Conservation (phyloP, 1,140 invertebrate species). For the Maconellicoccus hirsutus region DNA sequence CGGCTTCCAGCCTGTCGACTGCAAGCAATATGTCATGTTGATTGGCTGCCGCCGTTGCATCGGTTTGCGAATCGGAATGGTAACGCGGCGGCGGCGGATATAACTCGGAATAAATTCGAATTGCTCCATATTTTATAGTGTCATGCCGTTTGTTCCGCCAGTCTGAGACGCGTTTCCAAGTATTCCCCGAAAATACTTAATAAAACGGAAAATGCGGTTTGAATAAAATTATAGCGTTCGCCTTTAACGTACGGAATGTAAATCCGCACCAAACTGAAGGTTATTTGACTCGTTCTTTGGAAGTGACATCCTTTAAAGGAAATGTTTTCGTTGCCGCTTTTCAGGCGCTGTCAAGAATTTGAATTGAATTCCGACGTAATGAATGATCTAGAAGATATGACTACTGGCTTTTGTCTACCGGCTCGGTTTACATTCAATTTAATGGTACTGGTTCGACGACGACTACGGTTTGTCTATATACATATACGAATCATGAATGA, state of each 20-base stretch:
- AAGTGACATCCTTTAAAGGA: constrained; percentile 17
- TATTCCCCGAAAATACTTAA: constrained; percentile 12
- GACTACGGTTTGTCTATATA: background rate
- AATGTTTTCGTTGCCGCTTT: constrained; percentile 17
- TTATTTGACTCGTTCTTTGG: constrained; percentile 16
- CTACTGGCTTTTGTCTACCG: constrained; percentile 13
- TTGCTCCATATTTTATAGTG: constrained; percentile 15
- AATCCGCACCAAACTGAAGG: constrained; percentile 14
- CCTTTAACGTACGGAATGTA: background rate
- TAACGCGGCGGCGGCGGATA: background rate
- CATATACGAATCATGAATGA: background rate
- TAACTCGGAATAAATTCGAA: constrained; percentile 18
- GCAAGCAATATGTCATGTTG: constrained; percentile 22
- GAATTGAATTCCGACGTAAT: constrained; percentile 20
- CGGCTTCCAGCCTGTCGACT: constrained; percentile 15
- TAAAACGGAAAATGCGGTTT: constrained; percentile 18
- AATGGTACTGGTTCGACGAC: background rate
- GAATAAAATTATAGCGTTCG: constrained; percentile 13
- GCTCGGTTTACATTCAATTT: background rate
- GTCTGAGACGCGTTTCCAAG: constrained; percentile 1
- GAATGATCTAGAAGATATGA: constrained; percentile 12
- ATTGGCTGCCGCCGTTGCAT: constrained; percentile 17
- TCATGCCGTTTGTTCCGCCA: background rate
- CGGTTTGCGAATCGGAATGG: background rate
- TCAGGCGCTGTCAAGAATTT: constrained; percentile 11